A percentile compares a stretch with the other conserved stretches of the same genome.
phyloP scores from a whole-genome alignment of 1,140 invertebrate species.

The Lasioglossum baleicum region DNA sequence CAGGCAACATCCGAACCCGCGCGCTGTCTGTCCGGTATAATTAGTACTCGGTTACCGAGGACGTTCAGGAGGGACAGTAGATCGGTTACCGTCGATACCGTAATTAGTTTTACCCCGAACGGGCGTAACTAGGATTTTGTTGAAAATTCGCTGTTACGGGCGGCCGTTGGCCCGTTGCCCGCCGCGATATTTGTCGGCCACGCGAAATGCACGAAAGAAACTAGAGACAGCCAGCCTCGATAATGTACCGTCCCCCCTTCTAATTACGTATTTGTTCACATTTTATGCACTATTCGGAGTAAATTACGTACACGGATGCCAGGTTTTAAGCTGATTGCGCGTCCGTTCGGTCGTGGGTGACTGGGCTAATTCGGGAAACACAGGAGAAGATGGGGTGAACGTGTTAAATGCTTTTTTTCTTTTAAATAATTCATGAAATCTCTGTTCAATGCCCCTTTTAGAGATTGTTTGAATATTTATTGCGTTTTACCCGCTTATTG shows the following conservation, averaged over 20 bases:
- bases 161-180: slow-evolving; percentile 19
- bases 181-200: background rate
- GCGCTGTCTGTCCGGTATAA: slow-evolving; percentile 20
- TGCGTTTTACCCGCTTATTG: too few relatives aligned
- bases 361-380: too few relatives aligned
- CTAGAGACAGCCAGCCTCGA: background rate
- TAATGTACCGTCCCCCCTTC: background rate
- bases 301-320: too few relatives aligned
- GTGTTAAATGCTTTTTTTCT: too few relatives aligned
- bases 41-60: slow-evolving; percentile 31
- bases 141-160: slow-evolving; percentile 15
- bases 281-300: too few relatives aligned
- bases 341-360: too few relatives aligned
- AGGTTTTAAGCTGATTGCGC: too few relatives aligned
- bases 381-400: too few relatives aligned
- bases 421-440: too few relatives aligned
- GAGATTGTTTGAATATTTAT: too few relatives aligned
- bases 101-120: slow-evolving; percentile 40
- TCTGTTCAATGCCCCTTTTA: too few relatives aligned
- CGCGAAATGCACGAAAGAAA: background rate
- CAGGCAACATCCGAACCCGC: background rate
- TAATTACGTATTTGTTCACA: background rate
- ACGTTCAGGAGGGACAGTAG: slow-evolving; percentile 5
- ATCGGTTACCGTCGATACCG: slow-evolving; percentile 22
- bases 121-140: background rate